Base-by-base conservation (phyloP, 2,113 vertebrate genomes). In the Atlantisia rogersi region DNA sequence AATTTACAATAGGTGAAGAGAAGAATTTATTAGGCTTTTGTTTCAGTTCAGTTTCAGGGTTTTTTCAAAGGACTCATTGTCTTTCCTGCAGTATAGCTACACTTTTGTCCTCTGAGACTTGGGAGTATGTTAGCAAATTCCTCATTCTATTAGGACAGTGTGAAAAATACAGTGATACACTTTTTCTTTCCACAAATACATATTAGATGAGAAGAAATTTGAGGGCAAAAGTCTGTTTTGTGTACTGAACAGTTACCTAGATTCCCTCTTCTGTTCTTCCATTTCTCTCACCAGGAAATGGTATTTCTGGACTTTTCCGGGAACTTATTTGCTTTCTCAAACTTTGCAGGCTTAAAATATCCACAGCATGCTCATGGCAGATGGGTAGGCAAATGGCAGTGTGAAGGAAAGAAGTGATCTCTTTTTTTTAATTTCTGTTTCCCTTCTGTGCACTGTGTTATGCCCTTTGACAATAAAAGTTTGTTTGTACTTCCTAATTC, bases 81-180 rank as follows among this genome's bases (percentile, higher is more conserved):
- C 28, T 39, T 62, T 73, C 17, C 50, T 86, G 15, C 3, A 17
- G 2, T n/a, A 5, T 19, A 25, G 8, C 6, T n/a, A 1, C 11
- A 69, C 9, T 70, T 50, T 71, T 80, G 15, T 46, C 46, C 21
- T 85, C 25, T 29, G 56, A 26, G 14, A 67, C 6, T 29, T 28
- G 26, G n/a, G 2, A 37, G 4, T 9, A 10, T 35, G 15, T 46
- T 69, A 81, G 5, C n/a, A 15, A 20, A 15, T 62, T 29, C 17
- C 58, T 22, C 6, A 0, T 5, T 0, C 32, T 31, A 44, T 1
- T 15, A 64, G 24, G 4, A 1, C 25, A 21, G 11, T 14, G 37
- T 44, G 44, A 52, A 92, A 73, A 82, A 78, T 28, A 3, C 4
- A 77, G 22, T 12, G 24, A 7, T 40, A 17, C 3, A 12, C 2